phyloP scores from a whole-genome alignment of 2,888 invertebrate species.

The Syrista parreyssii region DNA sequence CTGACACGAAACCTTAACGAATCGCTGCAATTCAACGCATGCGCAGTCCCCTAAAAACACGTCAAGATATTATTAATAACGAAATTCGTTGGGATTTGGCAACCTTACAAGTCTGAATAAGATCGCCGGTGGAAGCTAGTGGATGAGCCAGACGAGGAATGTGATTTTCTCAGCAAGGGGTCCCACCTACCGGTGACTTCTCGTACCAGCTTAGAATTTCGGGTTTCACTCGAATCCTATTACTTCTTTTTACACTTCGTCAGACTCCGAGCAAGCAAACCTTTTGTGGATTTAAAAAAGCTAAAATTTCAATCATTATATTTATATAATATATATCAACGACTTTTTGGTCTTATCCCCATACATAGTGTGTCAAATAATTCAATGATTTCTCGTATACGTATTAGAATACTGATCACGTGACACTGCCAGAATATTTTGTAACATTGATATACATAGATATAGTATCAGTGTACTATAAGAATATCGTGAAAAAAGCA shows the following conservation, averaged over 20 bases:
- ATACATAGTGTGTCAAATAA: not conserved
- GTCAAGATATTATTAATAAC: not conserved
- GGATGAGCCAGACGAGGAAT: not conserved
- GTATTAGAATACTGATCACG: not conserved
- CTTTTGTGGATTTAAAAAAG: not conserved
- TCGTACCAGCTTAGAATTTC: not conserved
- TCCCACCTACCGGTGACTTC: not conserved
- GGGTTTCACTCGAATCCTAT: not conserved
- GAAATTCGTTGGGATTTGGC: not conserved
- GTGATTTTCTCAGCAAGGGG: not conserved
- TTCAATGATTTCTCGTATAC: not conserved
- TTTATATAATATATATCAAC: not conserved
- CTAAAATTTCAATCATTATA: not conserved
- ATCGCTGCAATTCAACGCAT: conserved; percentile 22
- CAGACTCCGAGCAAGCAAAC: not conserved
- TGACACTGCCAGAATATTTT: not conserved
- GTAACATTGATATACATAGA: not conserved
- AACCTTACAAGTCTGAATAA: not conserved
- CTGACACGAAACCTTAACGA: conserved; percentile 36
- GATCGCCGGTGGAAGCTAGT: not conserved
- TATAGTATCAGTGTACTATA: not conserved
- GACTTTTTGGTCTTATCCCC: not conserved
- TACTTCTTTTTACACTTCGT: not conserved
- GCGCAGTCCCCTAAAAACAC: not conserved
- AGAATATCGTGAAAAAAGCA: not conserved